These are phyloP conservation scores for Chloromyia formosa DNA, from an alignment of 2,888 invertebrate genomes.

Conservation along the genomic window DNA sequence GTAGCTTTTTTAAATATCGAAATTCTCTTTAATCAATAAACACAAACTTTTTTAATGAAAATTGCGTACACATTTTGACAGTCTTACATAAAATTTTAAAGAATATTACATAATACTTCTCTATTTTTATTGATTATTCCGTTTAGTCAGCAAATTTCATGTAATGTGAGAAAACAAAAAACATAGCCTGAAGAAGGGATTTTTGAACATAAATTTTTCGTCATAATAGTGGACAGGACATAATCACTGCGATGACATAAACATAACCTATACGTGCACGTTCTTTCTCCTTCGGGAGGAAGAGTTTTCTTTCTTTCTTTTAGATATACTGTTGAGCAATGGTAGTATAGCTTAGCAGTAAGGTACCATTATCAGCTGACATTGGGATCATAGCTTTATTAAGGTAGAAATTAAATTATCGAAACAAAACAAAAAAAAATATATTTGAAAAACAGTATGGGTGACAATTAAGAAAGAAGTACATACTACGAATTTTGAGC, in stretches of 20 bases:
- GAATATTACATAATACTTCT: neutral
- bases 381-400: conserved; percentile 76
- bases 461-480: too few relatives aligned
- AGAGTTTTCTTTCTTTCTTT: too few relatives aligned
- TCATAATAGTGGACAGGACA: neutral
- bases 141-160: conserved; percentile 15
- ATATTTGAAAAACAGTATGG: conserved; percentile 30
- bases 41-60: neutral
- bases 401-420: conserved; percentile 56
- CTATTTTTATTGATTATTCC: neutral
- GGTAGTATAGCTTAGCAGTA: conserved; percentile 65
- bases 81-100: neutral
- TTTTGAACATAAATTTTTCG: conserved; percentile 1
- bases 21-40: conserved; percentile 17
- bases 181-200: too few relatives aligned
- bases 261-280: too few relatives aligned
- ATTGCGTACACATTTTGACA: conserved; percentile 12
- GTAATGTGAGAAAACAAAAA: neutral
- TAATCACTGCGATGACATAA: conserved; percentile 23
- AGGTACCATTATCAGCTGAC: conserved; percentile 67
- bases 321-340: conserved; percentile 57
- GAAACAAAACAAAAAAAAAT: neutral
- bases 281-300: too few relatives aligned
- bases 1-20: conserved; percentile 27
- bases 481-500: too few relatives aligned